A percentile compares a stretch with the other conserved stretches of the same genome.
phyloP scores from a whole-genome alignment of 2,888 invertebrate genomes.

The Carabus problematicus region DNA sequence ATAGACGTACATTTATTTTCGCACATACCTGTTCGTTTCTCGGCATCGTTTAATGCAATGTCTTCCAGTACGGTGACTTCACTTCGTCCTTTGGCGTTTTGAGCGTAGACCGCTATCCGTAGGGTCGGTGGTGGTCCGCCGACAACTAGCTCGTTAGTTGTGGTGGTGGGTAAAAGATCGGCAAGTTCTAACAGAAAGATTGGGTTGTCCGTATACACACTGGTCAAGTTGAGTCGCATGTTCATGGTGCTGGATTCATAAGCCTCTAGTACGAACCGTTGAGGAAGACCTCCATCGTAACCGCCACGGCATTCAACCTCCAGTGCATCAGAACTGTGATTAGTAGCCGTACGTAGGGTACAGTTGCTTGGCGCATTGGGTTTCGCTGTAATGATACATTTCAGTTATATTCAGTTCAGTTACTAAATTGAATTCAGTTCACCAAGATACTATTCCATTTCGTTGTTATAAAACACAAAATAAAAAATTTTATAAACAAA shows the following conservation, averaged over 20 bases:
- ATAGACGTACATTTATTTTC: too few relatives aligned
- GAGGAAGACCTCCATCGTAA: slow-evolving; percentile 88
- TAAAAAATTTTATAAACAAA: too few relatives aligned
- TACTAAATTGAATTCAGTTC: too few relatives aligned
- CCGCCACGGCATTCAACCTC: slow-evolving; percentile 87
- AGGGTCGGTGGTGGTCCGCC: slow-evolving; percentile 66
- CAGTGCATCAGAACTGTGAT: slow-evolving; percentile 66
- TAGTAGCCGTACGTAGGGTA: slow-evolving; percentile 75
- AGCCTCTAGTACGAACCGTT: slow-evolving; percentile 84
- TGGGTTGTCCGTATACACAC: slow-evolving; percentile 65
- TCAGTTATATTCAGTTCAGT: too few relatives aligned
- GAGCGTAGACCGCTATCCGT: slow-evolving; percentile 81
- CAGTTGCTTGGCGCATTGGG: slow-evolving; percentile 86
- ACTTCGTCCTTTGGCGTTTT: slow-evolving; percentile 85
- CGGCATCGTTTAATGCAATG: slow-evolving; percentile 86
- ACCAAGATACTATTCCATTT: too few relatives aligned
- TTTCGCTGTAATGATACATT: slow-evolving; percentile 65
- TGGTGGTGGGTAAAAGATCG: slow-evolving; percentile 65
- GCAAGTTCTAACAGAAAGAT: slow-evolving; percentile 70
- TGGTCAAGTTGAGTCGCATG: slow-evolving; percentile 73
- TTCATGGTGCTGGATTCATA: slow-evolving; percentile 77
- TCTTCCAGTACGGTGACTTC: slow-evolving; percentile 83
- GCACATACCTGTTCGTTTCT: slow-evolving; percentile 79
- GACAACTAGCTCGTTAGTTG: slow-evolving; percentile 43
- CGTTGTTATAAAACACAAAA: too few relatives aligned